phyloP scores from a whole-genome alignment of 2,113 vertebrate species.

The Trogon melanurus region DNA sequence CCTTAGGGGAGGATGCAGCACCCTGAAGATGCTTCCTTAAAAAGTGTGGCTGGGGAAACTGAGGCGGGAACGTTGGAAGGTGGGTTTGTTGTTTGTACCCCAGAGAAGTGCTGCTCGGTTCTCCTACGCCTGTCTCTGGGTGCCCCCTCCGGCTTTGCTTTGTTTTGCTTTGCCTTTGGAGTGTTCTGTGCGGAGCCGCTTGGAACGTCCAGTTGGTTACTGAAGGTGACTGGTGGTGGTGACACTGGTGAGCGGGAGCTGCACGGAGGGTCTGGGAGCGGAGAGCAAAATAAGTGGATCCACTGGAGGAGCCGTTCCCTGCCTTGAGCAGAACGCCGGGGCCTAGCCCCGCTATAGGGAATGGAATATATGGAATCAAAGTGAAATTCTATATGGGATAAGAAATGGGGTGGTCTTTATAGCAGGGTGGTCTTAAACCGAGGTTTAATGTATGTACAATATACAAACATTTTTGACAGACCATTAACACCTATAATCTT shows the following conservation, averaged over 20 bases:
- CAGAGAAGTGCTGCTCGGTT: rapidly evolving
- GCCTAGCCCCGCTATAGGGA: slow-evolving; percentile 73
- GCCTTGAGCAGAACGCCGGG: slow-evolving; percentile 65
- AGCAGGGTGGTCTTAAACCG: slow-evolving; percentile 82
- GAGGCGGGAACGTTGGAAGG: not conserved
- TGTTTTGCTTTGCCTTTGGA: not conserved
- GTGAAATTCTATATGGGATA: slow-evolving; percentile 82
- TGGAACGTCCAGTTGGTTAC: not conserved
- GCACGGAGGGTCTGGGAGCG: not conserved
- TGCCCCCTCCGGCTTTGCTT: not conserved
- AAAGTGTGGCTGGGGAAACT: not conserved
- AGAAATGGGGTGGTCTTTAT: slow-evolving; percentile 82
- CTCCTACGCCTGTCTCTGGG: not conserved
- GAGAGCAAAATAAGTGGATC: slow-evolving; percentile 31
- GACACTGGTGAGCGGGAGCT: slow-evolving; percentile 30
- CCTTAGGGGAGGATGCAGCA: not conserved
- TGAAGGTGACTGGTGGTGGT: not conserved
- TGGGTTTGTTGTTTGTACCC: not conserved
- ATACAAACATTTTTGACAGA: slow-evolving; percentile 89
- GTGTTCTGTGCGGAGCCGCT: not conserved
- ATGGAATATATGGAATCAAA: slow-evolving; percentile 79
- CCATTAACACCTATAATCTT: slow-evolving; percentile 89
- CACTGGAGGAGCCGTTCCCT: slow-evolving; percentile 46
- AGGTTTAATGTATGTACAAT: slow-evolving; percentile 86
- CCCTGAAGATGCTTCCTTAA: not conserved